Conservation (phyloP, 1,140 invertebrate species). For the Sminthurides bifidus region DNA sequence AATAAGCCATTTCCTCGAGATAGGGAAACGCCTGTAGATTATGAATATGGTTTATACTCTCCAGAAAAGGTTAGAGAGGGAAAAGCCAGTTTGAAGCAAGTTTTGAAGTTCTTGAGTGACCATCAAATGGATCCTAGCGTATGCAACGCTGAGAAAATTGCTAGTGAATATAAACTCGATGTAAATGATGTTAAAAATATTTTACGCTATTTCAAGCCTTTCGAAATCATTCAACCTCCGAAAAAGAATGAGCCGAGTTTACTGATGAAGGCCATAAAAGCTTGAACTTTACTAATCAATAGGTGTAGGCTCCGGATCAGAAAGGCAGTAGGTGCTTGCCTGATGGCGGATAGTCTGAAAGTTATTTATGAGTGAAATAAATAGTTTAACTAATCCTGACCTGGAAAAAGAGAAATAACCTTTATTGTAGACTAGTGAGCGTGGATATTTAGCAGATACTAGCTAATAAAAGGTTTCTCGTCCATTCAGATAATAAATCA, state of each 20-base stretch:
- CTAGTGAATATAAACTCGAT: conserved; percentile 52
- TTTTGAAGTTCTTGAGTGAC: conserved; percentile 46
- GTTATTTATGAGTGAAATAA: neutral
- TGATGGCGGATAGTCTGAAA: neutral
- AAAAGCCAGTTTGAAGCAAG: conserved; percentile 37
- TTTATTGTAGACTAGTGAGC: neutral
- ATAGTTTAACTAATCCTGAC: neutral
- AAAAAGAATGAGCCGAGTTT: neutral
- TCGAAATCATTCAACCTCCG: neutral
- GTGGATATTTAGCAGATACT: neutral
- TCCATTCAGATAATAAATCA: neutral
- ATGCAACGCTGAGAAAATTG: conserved; percentile 46
- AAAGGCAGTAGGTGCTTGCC: neutral
- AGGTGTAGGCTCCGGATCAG: no score
- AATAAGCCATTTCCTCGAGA: conserved; percentile 42
- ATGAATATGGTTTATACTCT: conserved; percentile 35
- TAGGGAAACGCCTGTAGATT: conserved; percentile 36
- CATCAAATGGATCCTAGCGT: conserved; percentile 47
- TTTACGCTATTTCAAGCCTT: conserved; percentile 14
- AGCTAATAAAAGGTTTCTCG: neutral
- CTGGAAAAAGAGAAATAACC: neutral
- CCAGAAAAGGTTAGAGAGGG: conserved; percentile 35
- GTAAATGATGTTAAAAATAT: conserved; percentile 12
- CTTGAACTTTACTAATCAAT: no score
- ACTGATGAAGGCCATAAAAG: conserved; percentile 1